phyloP scores from a whole-genome alignment of 2,888 invertebrate species.

The Idaea straminata region DNA sequence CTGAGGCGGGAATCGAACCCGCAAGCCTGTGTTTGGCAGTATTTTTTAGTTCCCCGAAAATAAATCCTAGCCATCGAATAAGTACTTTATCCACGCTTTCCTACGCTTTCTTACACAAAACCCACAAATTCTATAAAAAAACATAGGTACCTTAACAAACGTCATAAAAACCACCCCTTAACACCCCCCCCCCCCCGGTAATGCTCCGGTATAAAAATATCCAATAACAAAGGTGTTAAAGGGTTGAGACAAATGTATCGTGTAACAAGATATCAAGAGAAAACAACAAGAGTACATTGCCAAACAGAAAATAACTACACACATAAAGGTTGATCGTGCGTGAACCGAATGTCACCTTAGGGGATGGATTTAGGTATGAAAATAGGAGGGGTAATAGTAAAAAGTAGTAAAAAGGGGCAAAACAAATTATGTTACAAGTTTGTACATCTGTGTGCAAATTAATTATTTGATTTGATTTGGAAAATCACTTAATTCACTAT shows the following conservation, averaged over 20 bases:
- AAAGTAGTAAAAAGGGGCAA: background rate
- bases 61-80: no score
- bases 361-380: slow-evolving; percentile 4
- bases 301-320: slow-evolving; percentile 14
- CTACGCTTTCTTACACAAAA: no score
- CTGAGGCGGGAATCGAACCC: no score
- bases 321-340: slow-evolving; percentile 14
- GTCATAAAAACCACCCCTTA: background rate
- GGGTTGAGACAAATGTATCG: slow-evolving; percentile 14
- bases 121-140: background rate
- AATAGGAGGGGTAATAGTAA: background rate
- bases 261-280: slow-evolving; percentile 20
- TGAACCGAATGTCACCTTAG: slow-evolving; percentile 13
- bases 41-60: no score
- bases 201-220: slow-evolving; percentile 1
- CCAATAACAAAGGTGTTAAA: slow-evolving; percentile 16
- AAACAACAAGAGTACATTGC: slow-evolving; percentile 13
- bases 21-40: no score
- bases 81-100: no score
- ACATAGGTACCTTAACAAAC: background rate
- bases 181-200: background rate
- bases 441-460: no score
- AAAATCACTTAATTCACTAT: no score
- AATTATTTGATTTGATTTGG: no score
- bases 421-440: no score